These are phyloP conservation scores for Polyommatus iphigenia DNA, from an alignment of 2,888 invertebrate genomes.

Conservation along the genomic window DNA sequence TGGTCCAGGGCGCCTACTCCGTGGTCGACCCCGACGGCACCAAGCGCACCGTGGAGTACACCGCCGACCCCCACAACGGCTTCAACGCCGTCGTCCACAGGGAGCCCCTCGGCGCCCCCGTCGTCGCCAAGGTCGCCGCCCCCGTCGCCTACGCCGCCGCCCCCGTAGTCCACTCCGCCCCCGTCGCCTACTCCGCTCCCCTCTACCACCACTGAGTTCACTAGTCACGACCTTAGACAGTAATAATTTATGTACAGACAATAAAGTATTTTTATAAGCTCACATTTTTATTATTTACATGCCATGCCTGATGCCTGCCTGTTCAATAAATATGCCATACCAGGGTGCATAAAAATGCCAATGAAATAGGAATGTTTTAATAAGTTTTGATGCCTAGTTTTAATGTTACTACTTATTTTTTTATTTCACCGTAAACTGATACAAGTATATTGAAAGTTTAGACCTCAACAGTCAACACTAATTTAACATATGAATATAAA, in stretches of 20 bases:
- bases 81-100: constrained; percentile 69
- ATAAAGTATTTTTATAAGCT: constrained; percentile 25
- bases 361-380: too few species aligned
- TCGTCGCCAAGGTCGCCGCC: constrained; percentile 47
- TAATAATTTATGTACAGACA: constrained; percentile 15
- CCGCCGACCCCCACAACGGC: constrained; percentile 65
- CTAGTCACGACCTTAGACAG: constrained; percentile 36
- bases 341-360: too few species aligned
- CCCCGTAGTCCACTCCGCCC: constrained; percentile 48
- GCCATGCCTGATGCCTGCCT: too few species aligned
- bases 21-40: constrained; percentile 67
- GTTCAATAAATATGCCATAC: too few species aligned
- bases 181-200: constrained; percentile 79
- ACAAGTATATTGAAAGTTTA: too few species aligned
- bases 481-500: too few species aligned
- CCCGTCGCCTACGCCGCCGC: constrained; percentile 50
- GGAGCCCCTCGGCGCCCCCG: constrained; percentile 58
- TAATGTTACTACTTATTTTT: too few species aligned
- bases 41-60: constrained; percentile 67
- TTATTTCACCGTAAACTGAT: too few species aligned
- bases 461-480: too few species aligned
- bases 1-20: constrained; percentile 68
- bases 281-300: neutral
- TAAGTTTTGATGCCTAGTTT: too few species aligned
- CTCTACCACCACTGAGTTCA: constrained; percentile 76